Evolutionary conservation across 2,113 vertebrate genomes (phyloP), one percentile per base, ranked within the genome.

Genomic region (Symphodus melops): DNA sequence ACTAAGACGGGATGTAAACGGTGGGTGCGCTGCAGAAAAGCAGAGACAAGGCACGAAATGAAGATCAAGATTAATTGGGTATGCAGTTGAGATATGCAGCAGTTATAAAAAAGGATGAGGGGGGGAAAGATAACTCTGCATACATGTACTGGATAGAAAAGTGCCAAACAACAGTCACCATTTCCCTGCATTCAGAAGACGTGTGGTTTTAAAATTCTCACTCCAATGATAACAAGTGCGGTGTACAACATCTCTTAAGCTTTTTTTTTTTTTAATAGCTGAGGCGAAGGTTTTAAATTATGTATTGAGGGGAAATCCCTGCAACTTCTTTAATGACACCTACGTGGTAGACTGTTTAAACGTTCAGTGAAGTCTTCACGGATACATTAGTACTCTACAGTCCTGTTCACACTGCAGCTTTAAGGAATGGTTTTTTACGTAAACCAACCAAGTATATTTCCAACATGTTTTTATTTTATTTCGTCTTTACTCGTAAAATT

Each of bases 1-100:
- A 72, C 84, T 56, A 70, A 54, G 82, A 61, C n/a, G 25, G 58
- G 76, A 72, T 68, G 82, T 69, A 67, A 48, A 80, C 41, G 56
- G 68, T 51, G 66, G 79, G 66, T 36, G 37, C 21, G 21, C 89
- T 92, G 77, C 9, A 16, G 39, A 20, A 28, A 66, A 20, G 58
- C 6, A 75, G 14, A 51, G 21, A 77, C 11, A 60, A 4, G 7
- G 52, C 37, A 46, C 5, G 39, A 60, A 41, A 48, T 7, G 12
- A 49, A 25, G 14, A 57, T 10, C 8, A 37, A 23, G 48, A 49
- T 41, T n/a, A 66, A 70, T 36, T 33, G 4, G 54, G 19, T 28
- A 49, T 49, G 54, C 19, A 49, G 33, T 0, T 14, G 19, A 41
- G 25, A 39, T 4, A 7, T 0, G 39, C 28, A 56, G 21, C 7